Conservation (phyloP, 1,140 invertebrate species). For the Ladona fulva region DNA sequence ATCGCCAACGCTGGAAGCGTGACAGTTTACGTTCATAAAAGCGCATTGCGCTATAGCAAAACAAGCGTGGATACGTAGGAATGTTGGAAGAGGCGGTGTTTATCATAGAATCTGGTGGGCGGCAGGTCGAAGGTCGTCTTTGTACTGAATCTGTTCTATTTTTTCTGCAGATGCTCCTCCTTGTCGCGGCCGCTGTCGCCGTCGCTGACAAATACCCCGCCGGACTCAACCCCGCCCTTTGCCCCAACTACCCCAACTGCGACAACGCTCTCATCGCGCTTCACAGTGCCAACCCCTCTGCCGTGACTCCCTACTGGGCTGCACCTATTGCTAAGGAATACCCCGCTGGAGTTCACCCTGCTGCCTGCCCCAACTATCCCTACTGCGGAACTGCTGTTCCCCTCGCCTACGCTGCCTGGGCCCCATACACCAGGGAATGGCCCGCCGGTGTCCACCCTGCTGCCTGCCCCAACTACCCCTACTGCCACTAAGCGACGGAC, state of each 20-base stretch:
- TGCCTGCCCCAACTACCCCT: conserved; percentile 24
- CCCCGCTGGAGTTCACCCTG: conserved; percentile 42
- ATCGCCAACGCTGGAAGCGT: too few species aligned
- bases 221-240: conserved; percentile 12
- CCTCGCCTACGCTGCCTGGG: background rate
- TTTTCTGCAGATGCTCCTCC: background rate
- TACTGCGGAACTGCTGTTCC: conserved; percentile 37
- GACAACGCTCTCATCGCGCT: conserved; percentile 17
- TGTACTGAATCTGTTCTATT: background rate
- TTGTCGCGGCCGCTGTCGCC: conserved; percentile 16
- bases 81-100: too few species aligned
- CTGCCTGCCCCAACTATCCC: conserved; percentile 48
- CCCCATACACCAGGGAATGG: conserved; percentile 11
- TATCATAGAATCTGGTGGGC: too few species aligned
- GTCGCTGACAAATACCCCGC: conserved; percentile 13
- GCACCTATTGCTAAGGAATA: conserved; percentile 29
- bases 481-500: conserved; percentile 20
- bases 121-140: too few species aligned
- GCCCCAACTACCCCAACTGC: conserved; percentile 18
- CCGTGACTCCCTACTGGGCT: background rate
- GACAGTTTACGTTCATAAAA: too few species aligned
- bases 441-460: conserved; percentile 30
- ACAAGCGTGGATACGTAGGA: too few species aligned
- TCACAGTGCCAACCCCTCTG: conserved; percentile 23
- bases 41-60: too few species aligned